Percentiles rank a stretch among this genome's conserved stretches.
Conservation (phyloP, 2,797 vertebrate genomes). For the Karalla daura region DNA sequence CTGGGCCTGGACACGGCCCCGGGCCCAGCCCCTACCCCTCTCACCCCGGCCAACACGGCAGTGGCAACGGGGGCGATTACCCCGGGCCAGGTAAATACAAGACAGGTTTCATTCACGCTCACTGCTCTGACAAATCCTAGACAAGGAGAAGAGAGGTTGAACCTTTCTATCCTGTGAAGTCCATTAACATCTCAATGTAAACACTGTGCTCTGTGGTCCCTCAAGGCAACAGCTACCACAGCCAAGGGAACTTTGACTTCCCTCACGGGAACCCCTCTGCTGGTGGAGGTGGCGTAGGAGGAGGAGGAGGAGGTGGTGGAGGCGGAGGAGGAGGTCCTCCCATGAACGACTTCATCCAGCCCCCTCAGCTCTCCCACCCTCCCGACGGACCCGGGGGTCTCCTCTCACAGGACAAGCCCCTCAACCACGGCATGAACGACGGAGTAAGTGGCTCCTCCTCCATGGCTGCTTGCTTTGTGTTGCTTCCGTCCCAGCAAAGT, state of each 20-base stretch:
- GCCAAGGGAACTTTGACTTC: constrained; percentile 97
- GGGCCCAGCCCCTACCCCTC: constrained; percentile 93
- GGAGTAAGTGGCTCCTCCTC: constrained; percentile 86
- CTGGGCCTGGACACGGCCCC: constrained; percentile 86
- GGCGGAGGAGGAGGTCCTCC: constrained; percentile 82
- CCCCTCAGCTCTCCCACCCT: constrained; percentile 96
- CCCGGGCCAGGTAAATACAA: constrained; percentile 88
- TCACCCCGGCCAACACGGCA: constrained; percentile 86
- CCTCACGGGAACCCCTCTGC: constrained; percentile 92
- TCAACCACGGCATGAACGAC: constrained; percentile 95
- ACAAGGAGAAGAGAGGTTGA: constrained; percentile 1
- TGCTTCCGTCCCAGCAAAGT: not conserved
- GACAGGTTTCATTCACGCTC: too few relatives aligned
- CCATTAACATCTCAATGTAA: constrained; percentile 10
- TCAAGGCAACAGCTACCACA: constrained; percentile 96
- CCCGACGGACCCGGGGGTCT: constrained; percentile 94
- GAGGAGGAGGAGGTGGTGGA: constrained; percentile 65
- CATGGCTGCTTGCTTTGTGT: not conserved
- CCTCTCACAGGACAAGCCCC: constrained; percentile 94
- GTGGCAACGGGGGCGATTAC: constrained; percentile 88
- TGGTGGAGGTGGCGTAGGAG: constrained; percentile 78
- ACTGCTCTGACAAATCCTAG: constrained; percentile 29
- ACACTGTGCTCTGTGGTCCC: constrained; percentile 14
- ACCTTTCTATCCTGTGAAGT: constrained; percentile 18
- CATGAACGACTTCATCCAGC: constrained; percentile 99